Percentiles rank a stretch among this genome's conserved stretches.
Conservation (phyloP, 2,797 vertebrate species). For the Mus spretus region DNA sequence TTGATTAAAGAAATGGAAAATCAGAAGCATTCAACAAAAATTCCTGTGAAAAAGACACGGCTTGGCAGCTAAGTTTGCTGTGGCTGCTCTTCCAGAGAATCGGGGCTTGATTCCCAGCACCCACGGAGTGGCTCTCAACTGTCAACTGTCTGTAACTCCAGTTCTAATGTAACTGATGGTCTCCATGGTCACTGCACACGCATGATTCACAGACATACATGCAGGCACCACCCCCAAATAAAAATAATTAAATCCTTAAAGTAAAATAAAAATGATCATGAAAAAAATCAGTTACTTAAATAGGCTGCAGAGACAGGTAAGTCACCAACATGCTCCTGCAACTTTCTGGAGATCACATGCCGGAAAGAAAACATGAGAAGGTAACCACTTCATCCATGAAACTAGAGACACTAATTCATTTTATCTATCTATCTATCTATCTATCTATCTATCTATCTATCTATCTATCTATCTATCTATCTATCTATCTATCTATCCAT, state of each 20-base stretch:
- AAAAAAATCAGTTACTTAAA: not conserved
- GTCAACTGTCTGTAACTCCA: not conserved
- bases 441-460: no score
- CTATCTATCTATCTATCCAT: no score
- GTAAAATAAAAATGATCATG: not conserved
- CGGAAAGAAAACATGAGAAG: not conserved
- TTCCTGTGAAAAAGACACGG: not conserved
- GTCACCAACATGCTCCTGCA: not conserved
- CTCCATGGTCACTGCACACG: not conserved
- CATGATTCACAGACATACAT: not conserved
- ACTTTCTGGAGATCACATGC: not conserved
- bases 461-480: no score
- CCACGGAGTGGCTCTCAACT: not conserved
- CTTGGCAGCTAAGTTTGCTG: not conserved
- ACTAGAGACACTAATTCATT: not conserved
- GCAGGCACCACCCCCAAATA: not conserved
- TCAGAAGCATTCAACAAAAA: slow-evolving; percentile 20
- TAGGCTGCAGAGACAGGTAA: not conserved
- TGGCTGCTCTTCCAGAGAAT: not conserved
- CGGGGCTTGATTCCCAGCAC: not conserved
- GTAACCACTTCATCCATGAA: slow-evolving; percentile 32
- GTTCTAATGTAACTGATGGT: not conserved
- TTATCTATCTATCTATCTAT: no score
- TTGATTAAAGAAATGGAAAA: slow-evolving; percentile 42
- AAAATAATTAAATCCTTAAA: not conserved